Percentiles rank a stretch among this genome's conserved stretches.
phyloP scores from a whole-genome alignment of 92 coral and sea anemone species.

The Bergia sp. region DNA sequence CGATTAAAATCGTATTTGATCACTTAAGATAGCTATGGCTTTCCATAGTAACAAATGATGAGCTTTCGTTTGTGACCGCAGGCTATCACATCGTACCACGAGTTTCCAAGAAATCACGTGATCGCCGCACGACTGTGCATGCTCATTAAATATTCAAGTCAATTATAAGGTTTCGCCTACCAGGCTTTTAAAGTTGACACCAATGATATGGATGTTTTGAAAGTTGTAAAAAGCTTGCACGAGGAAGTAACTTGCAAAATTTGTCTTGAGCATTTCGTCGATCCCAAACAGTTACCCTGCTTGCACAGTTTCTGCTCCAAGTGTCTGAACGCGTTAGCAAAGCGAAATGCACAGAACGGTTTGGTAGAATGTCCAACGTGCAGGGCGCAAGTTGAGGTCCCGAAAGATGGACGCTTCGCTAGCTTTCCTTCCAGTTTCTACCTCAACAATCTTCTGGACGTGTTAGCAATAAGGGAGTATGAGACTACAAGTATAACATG shows the following conservation, averaged over 20 bases:
- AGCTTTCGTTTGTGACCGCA: too few relatives aligned
- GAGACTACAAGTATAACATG: conserved; percentile 42
- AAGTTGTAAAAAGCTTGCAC: conserved; percentile 28
- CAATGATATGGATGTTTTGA: background rate
- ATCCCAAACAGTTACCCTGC: conserved; percentile 55
- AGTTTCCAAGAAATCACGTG: background rate
- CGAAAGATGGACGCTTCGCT: conserved; percentile 41
- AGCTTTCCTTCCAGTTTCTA: conserved; percentile 53
- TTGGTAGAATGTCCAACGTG: conserved; percentile 47
- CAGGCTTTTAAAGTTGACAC: background rate
- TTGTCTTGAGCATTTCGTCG: conserved; percentile 39
- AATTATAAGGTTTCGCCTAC: background rate
- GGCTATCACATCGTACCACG: too few relatives aligned
- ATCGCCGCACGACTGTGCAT: too few relatives aligned
- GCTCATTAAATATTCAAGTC: too few relatives aligned
- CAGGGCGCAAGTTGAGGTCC: conserved; percentile 20
- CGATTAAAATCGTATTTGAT: conserved; percentile 22
- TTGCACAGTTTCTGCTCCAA: conserved; percentile 56
- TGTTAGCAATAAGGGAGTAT: conserved; percentile 43
- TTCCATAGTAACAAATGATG: background rate
- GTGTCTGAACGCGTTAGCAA: conserved; percentile 45
- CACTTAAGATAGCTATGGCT: background rate
- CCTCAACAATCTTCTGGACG: conserved; percentile 55
- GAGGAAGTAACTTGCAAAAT: conserved; percentile 50
- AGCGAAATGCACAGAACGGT: conserved; percentile 31